phyloP scores from a whole-genome alignment of 2,888 invertebrate species.

The Schizotus pectinicornis region DNA sequence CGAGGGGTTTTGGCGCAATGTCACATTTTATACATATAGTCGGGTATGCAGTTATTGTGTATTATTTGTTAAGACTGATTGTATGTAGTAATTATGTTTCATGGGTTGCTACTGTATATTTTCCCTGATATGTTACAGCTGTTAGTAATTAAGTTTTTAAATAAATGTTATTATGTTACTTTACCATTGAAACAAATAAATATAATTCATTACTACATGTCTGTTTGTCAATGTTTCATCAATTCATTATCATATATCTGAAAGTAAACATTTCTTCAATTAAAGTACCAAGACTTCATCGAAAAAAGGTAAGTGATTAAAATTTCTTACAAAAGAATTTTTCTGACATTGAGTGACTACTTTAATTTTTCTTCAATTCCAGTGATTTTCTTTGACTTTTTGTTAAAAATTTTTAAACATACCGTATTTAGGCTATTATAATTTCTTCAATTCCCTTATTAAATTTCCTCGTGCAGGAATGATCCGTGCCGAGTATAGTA shows the following conservation, averaged over 20 bases:
- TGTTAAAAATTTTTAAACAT: too few relatives aligned
- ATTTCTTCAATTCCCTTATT: too few relatives aligned
- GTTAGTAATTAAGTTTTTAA: constrained; percentile 43
- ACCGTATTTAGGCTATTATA: too few relatives aligned
- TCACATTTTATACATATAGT: constrained; percentile 34
- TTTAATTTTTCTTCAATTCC: too few relatives aligned
- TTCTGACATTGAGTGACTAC: too few relatives aligned
- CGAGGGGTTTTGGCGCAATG: constrained; percentile 31
- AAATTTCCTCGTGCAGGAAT: too few relatives aligned
- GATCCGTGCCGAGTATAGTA: too few relatives aligned
- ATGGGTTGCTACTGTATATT: constrained; percentile 35
- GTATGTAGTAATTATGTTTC: constrained; percentile 39
- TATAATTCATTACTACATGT: constrained; percentile 51
- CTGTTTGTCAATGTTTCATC: constrained; percentile 20
- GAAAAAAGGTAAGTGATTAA: too few relatives aligned
- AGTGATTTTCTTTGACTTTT: too few relatives aligned
- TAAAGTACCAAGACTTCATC: constrained; percentile 1
- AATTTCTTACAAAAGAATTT: too few relatives aligned
- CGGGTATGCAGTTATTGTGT: constrained; percentile 43
- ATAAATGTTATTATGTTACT: constrained; percentile 46
- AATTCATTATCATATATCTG: background rate
- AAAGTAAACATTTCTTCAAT: background rate
- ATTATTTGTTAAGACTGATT: constrained; percentile 57
- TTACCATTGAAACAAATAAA: constrained; percentile 52
- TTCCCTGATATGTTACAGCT: constrained; percentile 32